Base-by-base conservation (phyloP, 1,140 invertebrate genomes). In the Spodoptera frugiperda region DNA sequence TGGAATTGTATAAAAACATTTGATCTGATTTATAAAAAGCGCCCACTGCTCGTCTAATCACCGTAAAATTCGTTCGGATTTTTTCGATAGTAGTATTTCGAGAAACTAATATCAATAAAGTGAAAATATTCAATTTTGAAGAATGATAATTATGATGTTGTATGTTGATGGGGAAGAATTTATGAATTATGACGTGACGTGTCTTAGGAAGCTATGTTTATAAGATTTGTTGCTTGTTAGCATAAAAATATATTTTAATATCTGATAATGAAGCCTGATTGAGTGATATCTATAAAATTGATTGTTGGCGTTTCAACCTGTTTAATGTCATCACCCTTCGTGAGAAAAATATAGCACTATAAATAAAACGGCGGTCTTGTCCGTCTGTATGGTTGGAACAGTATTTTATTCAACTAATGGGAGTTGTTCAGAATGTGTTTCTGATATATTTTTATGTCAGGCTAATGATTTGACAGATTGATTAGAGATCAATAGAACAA, bases 1-100 rank as follows among this genome's bases (percentile, higher is more conserved):
- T 87, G 83, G 81, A 78, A 82, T 81, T 75, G 76, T 75, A 81
- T 79, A 81, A 78, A 79, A 82, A 80, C 72, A 83, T 85, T 81
- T 83, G 76, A 83, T 86, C 76, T 80, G 71, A 78, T 80, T 84
- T 82, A 80, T 76, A 82, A 79, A 79, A 75, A 54, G 46, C 57
- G 48, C 59, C 15, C 59, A 75, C 72, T 65, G 46, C 11, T 46
- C 55, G 44, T 49, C 76, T 80, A 80, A 80, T 80, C 76, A 80
- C 79, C 79, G 76, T 75, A 63, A 75, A 77, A 80, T 80, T 77
- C 46, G 68, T 76, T 75, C 25, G 51, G 55, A 75, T 65, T 12
- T 74, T 74, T 48, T 70, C 77, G 54, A 33, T 15, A 6, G 57
- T 59, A 65, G 39, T 53, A 57, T 65, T 21, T 68, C 12, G 67